Base-by-base conservation (phyloP, 1,140 invertebrate species). In the Halesus radiatus region DNA sequence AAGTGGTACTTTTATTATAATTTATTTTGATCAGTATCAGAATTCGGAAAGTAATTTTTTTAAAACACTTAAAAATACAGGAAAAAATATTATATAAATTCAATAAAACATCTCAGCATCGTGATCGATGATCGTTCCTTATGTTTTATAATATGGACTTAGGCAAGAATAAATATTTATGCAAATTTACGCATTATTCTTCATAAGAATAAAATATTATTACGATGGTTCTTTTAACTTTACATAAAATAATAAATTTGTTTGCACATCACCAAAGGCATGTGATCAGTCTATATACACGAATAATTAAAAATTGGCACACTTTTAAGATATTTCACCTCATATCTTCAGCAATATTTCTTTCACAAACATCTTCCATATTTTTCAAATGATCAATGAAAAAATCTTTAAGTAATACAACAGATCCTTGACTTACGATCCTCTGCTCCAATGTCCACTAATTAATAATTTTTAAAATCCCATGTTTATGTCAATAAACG, bases 241-340 rank as follows among this genome's bases (percentile, higher is more conserved):
- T 8, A 58, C 54, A 58, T 18, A 58, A 8, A 26, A 10, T 66
- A 66, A 29, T 15, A 32, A 18, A 22, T 73, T 52, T 53, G 53
- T 50, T 53, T 45, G 15, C 53, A 75, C 15, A 56, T 58, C 56
- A 58, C 56, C 29, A 50, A 80, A 80, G 72, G 78, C 78, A 80
- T 72, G 20, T 64, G 68, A 73, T 80, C 78, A 80, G 78, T 80
- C 78, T 80, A 80, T 80, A 75, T 74, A 80, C 68, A 80, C 64
- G 56, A 80, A 72, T 75, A 60, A 62, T 58, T 64, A 60, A 45
- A 70, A 79, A 79, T 79, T 79, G 62, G 50, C 66, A 79, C 77
- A 79, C 13, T 70, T 70, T 52, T 45, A 45, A 70, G 66, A 70
- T 70, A 70, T 70, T 45, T 52, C 66, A 50, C 66, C 66, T 13